Evolutionary conservation across 2,888 invertebrate genomes (phyloP), one percentile per base, ranked within the genome.

Genomic region (Caenorhabditis afra): DNA sequence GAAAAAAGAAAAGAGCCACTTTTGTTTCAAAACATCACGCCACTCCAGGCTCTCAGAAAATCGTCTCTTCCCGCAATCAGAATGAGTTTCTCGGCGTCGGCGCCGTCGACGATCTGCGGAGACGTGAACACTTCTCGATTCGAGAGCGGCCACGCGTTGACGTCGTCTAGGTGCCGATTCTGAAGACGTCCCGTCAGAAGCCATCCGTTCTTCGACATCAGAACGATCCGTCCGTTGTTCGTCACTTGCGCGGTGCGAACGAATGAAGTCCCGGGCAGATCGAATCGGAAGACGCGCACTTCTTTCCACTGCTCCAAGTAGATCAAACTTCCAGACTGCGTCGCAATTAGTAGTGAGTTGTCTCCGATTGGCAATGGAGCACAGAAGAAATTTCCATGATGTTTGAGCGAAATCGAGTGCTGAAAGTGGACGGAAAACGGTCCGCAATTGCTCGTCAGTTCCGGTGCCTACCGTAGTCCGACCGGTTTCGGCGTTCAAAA

Each of bases 31-130:
- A 29, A 29, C 29, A 29, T 29, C n/a, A n/a, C n/a, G n/a, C n/a
- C 47, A n/a, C 45, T 16, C 22, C 35, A 71, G 11, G 49, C 45
- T 50, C 64, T 71, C 53, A 71, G 62, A 50, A 49, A 55, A 71
- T 71, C 71, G 50, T 71, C 71, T 57, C 71, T 47, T 22, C 71
- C 71, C 5, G 71, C 71, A 11, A 57, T 49, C 10, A 71, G 11
- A 11, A 71, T 22, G 11, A 53, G 10, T 14, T 18, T 44, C 10
- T 45, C 23, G 5, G n/a, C n/a, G 16, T 62, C 44, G 12, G 64
- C 20, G 5, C n/a, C n/a, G 16, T 62, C 44, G 12, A 71, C 20
- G 16, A 71, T 5, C 20, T 49, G 41, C 0, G 71, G 62, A n/a
- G 62, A 45, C 37, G 71, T 71, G 57, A 71, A 71, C 29, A 71